A percentile compares a stretch with the other conserved stretches of the same genome.
These are phyloP conservation scores for Ormyrus rosae DNA, from an alignment of 2,888 invertebrate species.

Conservation along the genomic window DNA sequence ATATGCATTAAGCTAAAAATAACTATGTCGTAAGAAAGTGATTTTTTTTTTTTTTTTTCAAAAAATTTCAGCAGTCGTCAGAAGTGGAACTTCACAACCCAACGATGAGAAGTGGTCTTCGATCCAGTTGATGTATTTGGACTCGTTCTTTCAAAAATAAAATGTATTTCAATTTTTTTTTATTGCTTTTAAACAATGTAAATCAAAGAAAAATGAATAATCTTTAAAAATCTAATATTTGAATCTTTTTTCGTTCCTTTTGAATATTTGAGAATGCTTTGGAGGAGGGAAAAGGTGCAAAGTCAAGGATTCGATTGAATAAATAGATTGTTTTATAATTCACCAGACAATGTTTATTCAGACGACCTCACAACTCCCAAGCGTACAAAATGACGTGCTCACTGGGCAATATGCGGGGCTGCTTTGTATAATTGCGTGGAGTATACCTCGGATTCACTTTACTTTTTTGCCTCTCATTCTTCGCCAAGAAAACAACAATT, in stretches of 20 bases:
- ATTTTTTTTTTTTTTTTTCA: slow-evolving; percentile 3
- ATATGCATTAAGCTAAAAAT: neutral
- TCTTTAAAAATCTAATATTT: neutral
- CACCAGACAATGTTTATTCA: slow-evolving; percentile 82
- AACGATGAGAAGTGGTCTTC: slow-evolving; percentile 13
- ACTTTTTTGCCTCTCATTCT: slow-evolving; percentile 61
- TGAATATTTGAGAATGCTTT: neutral
- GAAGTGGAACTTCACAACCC: slow-evolving; percentile 46
- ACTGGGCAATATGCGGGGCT: slow-evolving; percentile 77
- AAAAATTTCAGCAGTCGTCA: neutral
- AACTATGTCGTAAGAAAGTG: neutral
- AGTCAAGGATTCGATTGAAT: slow-evolving; percentile 40
- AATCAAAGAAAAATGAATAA: neutral
- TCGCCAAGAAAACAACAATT: slow-evolving; percentile 71
- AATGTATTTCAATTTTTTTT: neutral
- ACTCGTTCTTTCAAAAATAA: slow-evolving; percentile 2
- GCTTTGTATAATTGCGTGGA: slow-evolving; percentile 65
- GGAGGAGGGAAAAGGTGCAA: slow-evolving; percentile 17
- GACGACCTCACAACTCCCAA: slow-evolving; percentile 87
- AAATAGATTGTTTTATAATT: slow-evolving; percentile 76
- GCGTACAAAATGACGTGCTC: slow-evolving; percentile 85
- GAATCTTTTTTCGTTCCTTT: neutral
- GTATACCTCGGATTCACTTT: slow-evolving; percentile 62
- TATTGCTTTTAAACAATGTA: too few species aligned
- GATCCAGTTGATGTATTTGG: neutral